Percentiles rank a stretch among this genome's conserved stretches.
phyloP scores from a whole-genome alignment of 2,888 invertebrate species.

The Ditula angustiorana region DNA sequence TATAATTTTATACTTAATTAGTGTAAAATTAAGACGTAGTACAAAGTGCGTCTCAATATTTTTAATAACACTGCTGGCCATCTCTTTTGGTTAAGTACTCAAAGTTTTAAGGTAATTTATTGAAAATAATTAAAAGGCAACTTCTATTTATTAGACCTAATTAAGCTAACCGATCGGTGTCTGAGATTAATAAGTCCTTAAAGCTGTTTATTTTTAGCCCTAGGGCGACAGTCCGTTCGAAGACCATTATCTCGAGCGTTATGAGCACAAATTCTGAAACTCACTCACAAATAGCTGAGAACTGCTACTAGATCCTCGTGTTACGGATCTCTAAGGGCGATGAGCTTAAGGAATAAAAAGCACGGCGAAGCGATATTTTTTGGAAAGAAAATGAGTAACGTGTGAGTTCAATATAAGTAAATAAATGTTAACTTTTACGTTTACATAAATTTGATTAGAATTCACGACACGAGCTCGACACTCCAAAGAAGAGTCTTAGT shows the following conservation, averaged over 20 bases:
- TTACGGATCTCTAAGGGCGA: constrained; percentile 20
- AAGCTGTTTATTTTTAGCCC: constrained; percentile 22
- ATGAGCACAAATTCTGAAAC: constrained; percentile 30
- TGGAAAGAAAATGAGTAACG: neutral
- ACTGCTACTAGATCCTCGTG: constrained; percentile 14
- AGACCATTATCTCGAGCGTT: constrained; percentile 16
- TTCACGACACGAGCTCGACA: neutral
- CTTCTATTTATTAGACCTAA: too few relatives aligned
- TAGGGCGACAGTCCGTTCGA: constrained; percentile 6
- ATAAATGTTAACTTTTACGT: neutral
- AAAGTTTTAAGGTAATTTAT: too few relatives aligned
- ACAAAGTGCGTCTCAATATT: too few relatives aligned
- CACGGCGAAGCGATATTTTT: neutral
- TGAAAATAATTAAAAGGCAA: too few relatives aligned
- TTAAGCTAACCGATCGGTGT: too few relatives aligned
- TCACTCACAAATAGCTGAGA: constrained; percentile 20
- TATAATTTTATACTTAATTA: too few relatives aligned
- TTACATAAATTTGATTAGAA: neutral
- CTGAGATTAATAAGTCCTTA: constrained; percentile 14
- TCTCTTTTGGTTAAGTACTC: too few relatives aligned
- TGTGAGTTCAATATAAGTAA: neutral
- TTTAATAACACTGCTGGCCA: too few relatives aligned
- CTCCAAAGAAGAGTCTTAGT: too few relatives aligned
- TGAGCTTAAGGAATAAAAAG: constrained; percentile 13
- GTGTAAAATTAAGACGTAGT: too few relatives aligned